Conservation (phyloP, 2,888 invertebrate genomes). For the Chorisops tibialis region DNA sequence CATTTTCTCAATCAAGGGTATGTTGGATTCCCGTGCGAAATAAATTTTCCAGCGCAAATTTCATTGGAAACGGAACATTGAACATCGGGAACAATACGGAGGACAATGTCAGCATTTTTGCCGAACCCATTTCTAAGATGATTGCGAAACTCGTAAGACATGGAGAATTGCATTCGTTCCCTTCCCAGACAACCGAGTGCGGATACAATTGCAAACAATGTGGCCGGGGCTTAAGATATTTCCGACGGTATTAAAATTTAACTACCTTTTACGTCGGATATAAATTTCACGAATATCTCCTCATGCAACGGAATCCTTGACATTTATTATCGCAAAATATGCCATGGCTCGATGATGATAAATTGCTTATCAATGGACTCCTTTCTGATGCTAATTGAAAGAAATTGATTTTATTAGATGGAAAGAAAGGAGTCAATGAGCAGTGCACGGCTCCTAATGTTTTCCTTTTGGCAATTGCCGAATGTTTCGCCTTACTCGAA, state of each 20-base stretch:
- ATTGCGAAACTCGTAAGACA: neutral
- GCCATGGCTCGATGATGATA: constrained; percentile 22
- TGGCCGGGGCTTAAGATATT: neutral
- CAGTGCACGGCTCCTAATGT: neutral
- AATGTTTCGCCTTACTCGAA: neutral
- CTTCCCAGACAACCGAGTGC: too few species aligned
- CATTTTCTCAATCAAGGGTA: too few species aligned
- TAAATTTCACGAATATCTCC: constrained; percentile 14
- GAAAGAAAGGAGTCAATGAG: neutral
- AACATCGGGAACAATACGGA: neutral
- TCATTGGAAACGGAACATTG: constrained; percentile 15
- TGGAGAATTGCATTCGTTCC: neutral
- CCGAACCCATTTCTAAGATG: neutral
- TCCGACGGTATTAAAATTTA: too few species aligned
- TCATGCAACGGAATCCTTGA: constrained; percentile 7
- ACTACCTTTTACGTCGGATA: neutral
- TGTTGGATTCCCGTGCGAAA: constrained; percentile 3
- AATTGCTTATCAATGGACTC: constrained; percentile 23
- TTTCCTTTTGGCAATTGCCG: constrained; percentile 3
- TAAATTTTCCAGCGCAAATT: constrained; percentile 12
- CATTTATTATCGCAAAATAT: constrained; percentile 21
- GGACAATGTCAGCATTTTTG: neutral
- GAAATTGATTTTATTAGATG: constrained; percentile 27
- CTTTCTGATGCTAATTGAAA: constrained; percentile 25
- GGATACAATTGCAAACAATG: constrained; percentile 18